These are phyloP conservation scores for Melinaea marsaeus DNA, from an alignment of 2,888 invertebrate genomes.

Conservation along the genomic window DNA sequence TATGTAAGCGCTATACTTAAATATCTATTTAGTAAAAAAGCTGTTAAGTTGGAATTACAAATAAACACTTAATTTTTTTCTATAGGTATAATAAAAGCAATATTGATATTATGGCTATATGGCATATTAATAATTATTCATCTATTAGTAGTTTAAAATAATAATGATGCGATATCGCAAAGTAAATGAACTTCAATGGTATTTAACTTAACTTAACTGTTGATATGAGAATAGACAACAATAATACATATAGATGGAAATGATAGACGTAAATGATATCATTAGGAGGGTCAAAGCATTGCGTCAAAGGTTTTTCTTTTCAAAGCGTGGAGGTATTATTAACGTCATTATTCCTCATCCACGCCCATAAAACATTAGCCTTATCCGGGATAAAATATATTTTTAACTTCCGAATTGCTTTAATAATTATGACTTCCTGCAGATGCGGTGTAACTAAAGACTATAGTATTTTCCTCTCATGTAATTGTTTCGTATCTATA, in stretches of 20 bases:
- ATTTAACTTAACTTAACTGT: constrained; percentile 23
- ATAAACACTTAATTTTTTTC: no score
- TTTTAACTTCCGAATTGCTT: constrained; percentile 22
- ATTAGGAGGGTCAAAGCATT: constrained; percentile 40
- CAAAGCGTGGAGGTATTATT: constrained; percentile 35
- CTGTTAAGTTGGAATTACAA: no score
- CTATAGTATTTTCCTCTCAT: no score
- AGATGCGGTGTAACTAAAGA: no score
- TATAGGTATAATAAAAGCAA: no score
- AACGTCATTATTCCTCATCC: constrained; percentile 36
- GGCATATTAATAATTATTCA: no score
- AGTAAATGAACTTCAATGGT: neutral
- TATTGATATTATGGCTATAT: no score
- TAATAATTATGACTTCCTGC: constrained; percentile 19
- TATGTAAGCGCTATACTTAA: no score
- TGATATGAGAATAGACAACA: constrained; percentile 34
- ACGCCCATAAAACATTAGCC: constrained; percentile 32
- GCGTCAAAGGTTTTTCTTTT: constrained; percentile 40
- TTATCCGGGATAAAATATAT: constrained; percentile 33
- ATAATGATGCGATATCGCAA: neutral
- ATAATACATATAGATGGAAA: constrained; percentile 38
- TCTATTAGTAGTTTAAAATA: neutral
- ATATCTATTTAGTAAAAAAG: no score
- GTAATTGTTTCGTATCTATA: no score
- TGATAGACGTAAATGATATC: constrained; percentile 42